Percentiles rank a stretch among this genome's conserved stretches.
Evolutionary conservation across 2,888 invertebrate genomes (phyloP).

Genomic region (Macrosiphum euphorbiae): DNA sequence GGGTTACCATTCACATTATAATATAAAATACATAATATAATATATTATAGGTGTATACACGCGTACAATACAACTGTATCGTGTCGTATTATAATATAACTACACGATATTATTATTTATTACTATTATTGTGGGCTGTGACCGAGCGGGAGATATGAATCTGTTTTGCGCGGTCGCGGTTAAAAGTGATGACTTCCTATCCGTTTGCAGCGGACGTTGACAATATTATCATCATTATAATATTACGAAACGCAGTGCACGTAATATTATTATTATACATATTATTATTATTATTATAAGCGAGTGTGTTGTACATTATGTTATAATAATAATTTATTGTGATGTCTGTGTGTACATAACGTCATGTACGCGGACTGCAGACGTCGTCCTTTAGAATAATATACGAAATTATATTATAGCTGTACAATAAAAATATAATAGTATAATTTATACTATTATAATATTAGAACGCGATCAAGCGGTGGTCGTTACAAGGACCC

Average conservation of each 20-base stretch:
- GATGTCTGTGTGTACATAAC: not conserved
- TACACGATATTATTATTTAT: conserved; percentile 5
- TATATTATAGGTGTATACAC: not conserved
- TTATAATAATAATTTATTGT: not conserved
- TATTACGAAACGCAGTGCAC: not conserved
- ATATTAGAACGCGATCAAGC: not conserved
- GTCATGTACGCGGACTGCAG: not conserved
- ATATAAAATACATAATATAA: too few relatives aligned
- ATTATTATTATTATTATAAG: not conserved
- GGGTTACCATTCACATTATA: not conserved
- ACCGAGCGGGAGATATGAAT: conserved; percentile 46
- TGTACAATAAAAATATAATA: not conserved
- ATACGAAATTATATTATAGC: not conserved
- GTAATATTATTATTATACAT: not conserved
- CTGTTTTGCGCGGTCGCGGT: conserved; percentile 55
- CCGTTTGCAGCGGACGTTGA: conserved; percentile 14
- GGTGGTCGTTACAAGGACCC: not conserved
- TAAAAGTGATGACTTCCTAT: conserved; percentile 56
- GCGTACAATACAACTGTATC: not conserved
- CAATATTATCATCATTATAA: conserved; percentile 17
- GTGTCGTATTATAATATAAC: not conserved
- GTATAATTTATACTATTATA: too few relatives aligned
- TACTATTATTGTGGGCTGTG: not conserved
- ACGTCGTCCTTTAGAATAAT: not conserved
- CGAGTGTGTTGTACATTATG: too few relatives aligned